These are phyloP conservation scores for Sphaeramia orbicularis DNA, from an alignment of 2,797 vertebrate genomes.

Conservation along the genomic window DNA sequence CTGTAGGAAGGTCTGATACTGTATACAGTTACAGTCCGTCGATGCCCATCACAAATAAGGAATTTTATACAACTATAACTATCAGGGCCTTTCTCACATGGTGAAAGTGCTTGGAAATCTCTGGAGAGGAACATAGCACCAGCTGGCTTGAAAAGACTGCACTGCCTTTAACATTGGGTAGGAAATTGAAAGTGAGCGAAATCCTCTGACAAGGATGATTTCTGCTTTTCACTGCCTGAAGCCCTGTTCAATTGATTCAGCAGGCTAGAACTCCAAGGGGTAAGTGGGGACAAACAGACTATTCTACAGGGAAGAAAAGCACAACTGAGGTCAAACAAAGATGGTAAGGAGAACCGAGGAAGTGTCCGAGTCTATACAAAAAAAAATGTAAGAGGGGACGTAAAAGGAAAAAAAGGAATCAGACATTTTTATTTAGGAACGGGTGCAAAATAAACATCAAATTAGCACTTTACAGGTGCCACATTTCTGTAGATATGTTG, in stretches of 20 bases:
- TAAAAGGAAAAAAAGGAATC: background rate
- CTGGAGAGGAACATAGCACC: background rate
- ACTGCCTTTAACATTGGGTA: constrained; percentile 19
- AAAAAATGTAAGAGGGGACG: background rate
- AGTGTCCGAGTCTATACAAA: background rate
- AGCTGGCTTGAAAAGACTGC: constrained; percentile 29
- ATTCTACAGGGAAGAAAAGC: constrained; percentile 7
- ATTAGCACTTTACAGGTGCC: background rate
- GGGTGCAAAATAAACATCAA: constrained; percentile 7
- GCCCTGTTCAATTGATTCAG: constrained; percentile 52
- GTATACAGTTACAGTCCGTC: background rate
- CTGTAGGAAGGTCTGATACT: too few species aligned
- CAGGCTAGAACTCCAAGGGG: constrained; percentile 34
- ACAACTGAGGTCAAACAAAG: constrained; percentile 33
- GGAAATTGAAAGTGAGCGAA: constrained; percentile 50
- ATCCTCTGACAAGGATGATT: constrained; percentile 46
- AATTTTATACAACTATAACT: background rate
- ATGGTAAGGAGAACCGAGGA: background rate
- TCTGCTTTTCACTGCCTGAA: constrained; percentile 50
- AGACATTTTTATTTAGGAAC: background rate
- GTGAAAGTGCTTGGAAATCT: constrained; percentile 1
- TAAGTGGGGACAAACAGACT: constrained; percentile 23
- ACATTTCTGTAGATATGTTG: background rate
- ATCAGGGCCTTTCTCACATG: constrained; percentile 1
- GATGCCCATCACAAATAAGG: background rate